Conservation (phyloP, 2,113 vertebrate genomes). For the Lagenorhynchus albirostris region DNA sequence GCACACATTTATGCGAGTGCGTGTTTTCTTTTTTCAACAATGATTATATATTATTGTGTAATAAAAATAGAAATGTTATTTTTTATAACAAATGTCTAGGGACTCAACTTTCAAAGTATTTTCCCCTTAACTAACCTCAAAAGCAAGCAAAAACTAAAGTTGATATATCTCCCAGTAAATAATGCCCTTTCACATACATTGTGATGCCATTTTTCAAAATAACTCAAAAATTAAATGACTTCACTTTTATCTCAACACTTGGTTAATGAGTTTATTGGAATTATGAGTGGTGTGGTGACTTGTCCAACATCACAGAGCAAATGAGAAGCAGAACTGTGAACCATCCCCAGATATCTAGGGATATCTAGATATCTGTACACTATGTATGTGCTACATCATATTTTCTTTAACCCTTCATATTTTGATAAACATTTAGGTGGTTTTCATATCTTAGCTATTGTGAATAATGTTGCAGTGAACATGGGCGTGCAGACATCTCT, state of each 20-base stretch:
- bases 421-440: background rate
- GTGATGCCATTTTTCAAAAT: background rate
- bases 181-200: background rate
- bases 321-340: background rate
- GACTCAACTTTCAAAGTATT: background rate
- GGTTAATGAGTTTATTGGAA: background rate
- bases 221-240: background rate
- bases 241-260: background rate
- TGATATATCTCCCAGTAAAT: background rate
- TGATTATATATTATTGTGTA: background rate
- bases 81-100: background rate
- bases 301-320: background rate
- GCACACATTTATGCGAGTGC: background rate
- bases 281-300: background rate
- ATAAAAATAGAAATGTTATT: background rate
- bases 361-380: too few species aligned
- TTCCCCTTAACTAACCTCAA: background rate
- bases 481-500: background rate
- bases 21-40: background rate
- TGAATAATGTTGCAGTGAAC: background rate
- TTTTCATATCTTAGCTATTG: background rate
- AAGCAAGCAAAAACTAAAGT: slow-evolving; percentile 13
- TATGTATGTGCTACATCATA: background rate
- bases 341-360: too few species aligned
- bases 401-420: background rate